A percentile compares a stretch with the other conserved stretches of the same genome.
Evolutionary conservation across 2,113 vertebrate species (phyloP).

Genomic region (Stigmatopora argus): DNA sequence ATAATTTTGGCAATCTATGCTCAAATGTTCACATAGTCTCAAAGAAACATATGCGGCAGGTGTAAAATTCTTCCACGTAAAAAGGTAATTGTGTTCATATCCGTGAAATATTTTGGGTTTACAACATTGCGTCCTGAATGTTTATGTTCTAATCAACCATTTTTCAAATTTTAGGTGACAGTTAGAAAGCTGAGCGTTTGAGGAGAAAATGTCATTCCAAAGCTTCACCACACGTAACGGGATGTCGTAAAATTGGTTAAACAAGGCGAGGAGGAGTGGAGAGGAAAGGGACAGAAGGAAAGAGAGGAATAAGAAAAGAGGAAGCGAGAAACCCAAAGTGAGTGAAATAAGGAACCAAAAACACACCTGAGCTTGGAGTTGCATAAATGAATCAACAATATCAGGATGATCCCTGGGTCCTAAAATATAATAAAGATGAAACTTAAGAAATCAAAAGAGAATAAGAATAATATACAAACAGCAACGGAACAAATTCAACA

Average conservation of each 20-base stretch:
- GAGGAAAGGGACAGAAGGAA: slow-evolving; percentile 53
- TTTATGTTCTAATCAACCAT: neutral
- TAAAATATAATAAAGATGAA: slow-evolving; percentile 99
- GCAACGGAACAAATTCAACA: slow-evolving; percentile 99
- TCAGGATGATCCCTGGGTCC: slow-evolving; percentile 99
- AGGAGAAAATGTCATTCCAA: slow-evolving; percentile 56
- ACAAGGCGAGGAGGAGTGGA: slow-evolving; percentile 49
- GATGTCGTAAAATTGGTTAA: slow-evolving; percentile 48
- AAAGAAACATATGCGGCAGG: no score
- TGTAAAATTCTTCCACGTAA: no score
- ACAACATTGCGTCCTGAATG: no score
- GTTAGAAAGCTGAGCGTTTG: slow-evolving; percentile 56
- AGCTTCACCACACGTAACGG: slow-evolving; percentile 42
- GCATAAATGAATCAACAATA: slow-evolving; percentile 99
- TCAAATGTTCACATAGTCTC: no score
- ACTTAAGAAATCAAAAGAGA: slow-evolving; percentile 97
- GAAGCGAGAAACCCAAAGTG: slow-evolving; percentile 94
- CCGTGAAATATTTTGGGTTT: no score
- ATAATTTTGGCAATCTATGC: no score
- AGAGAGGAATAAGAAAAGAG: slow-evolving; percentile 55
- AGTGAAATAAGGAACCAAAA: slow-evolving; percentile 99
- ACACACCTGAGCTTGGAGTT: slow-evolving; percentile 99
- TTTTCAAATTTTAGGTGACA: slow-evolving; percentile 24
- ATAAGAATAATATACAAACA: slow-evolving; percentile 97
- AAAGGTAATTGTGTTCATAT: no score